phyloP scores from a whole-genome alignment of 2,113 vertebrate genomes.

The Pandion haliaetus region DNA sequence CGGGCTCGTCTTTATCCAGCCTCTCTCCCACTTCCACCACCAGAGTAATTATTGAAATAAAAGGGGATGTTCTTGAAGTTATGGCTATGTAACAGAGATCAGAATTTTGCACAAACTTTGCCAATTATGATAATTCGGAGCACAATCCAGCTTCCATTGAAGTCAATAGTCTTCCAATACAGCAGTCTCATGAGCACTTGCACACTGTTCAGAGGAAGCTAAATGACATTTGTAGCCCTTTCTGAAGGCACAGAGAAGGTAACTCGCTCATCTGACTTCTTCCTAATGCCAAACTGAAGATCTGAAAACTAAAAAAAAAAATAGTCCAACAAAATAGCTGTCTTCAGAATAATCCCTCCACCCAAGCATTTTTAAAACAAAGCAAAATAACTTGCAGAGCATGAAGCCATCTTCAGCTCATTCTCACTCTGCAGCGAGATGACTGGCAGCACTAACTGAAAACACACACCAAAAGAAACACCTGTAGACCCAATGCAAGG shows the following conservation, averaged over 20 bases:
- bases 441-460: neutral
- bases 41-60: neutral
- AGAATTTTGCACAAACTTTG: neutral
- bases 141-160: neutral
- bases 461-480: neutral
- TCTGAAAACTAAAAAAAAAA: neutral
- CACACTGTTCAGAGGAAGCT: neutral
- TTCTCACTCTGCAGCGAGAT: neutral
- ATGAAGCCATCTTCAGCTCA: neutral
- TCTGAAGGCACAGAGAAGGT: neutral
- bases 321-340: neutral
- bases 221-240: neutral
- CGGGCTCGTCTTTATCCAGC: neutral
- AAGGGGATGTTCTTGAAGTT: neutral
- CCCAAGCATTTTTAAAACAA: neutral
- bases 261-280: neutral
- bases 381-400: neutral
- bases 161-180: neutral
- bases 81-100: neutral
- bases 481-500: neutral
- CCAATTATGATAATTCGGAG: neutral
- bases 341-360: neutral
- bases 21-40: neutral
- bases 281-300: neutral
- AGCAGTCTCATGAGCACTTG: neutral